Evolutionary conservation across 2,797 vertebrate genomes (phyloP).

Genomic region (Acridotheres tristis): DNA sequence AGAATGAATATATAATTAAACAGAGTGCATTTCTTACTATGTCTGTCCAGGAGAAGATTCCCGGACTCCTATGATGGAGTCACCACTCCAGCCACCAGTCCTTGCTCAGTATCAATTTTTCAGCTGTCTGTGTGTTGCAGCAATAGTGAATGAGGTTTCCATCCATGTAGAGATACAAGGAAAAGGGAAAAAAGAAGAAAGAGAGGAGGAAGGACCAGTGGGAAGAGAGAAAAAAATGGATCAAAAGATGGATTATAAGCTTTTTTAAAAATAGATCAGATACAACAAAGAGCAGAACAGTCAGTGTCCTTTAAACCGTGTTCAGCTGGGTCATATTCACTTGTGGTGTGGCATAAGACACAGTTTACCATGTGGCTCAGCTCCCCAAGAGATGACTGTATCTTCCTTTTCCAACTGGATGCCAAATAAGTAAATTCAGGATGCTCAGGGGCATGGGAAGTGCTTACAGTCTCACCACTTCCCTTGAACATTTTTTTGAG

Average conservation of each 20-base stretch:
- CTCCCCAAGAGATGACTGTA: neutral
- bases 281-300: neutral
- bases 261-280: neutral
- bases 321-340: neutral
- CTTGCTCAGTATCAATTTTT: neutral
- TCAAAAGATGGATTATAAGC: neutral
- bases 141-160: neutral
- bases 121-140: neutral
- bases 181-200: neutral
- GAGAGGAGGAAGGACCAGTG: neutral
- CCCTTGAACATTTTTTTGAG: neutral
- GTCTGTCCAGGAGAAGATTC: neutral
- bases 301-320: neutral
- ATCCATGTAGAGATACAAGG: neutral
- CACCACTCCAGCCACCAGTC: neutral
- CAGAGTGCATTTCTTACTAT: neutral
- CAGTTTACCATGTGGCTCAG: neutral
- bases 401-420: neutral
- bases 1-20: neutral
- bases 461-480: neutral
- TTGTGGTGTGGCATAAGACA: neutral
- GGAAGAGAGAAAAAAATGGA: neutral
- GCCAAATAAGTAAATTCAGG: neutral
- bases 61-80: neutral
- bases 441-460: neutral